These are phyloP conservation scores for Gambusia holbrooki DNA, from an alignment of 2,113 vertebrate species.

Conservation along the genomic window DNA sequence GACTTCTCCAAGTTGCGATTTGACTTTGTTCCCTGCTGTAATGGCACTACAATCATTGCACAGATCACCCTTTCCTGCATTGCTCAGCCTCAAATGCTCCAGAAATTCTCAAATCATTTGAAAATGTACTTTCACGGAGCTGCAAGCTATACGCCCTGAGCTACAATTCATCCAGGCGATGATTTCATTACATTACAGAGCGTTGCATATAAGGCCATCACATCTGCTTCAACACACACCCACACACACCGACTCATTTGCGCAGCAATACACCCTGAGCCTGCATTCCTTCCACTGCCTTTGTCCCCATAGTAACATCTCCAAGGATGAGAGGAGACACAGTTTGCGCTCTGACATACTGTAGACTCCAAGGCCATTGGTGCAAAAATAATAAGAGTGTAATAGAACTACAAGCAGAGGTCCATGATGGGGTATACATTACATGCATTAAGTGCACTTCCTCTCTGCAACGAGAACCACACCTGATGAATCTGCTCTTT, in stretches of 20 bases:
- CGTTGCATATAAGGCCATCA: conserved; percentile 42
- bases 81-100: conserved; percentile 45
- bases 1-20: conserved; percentile 31
- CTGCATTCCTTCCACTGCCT: conserved; percentile 39
- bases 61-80: conserved; percentile 50
- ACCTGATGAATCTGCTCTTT: neutral
- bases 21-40: conserved; percentile 19
- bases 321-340: conserved; percentile 20
- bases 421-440: neutral
- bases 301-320: conserved; percentile 34
- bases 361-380: neutral
- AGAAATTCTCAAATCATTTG: conserved; percentile 59
- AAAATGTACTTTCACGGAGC: conserved; percentile 52
- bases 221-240: conserved; percentile 47
- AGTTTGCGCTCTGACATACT: neutral
- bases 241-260: conserved; percentile 35
- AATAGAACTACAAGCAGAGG: neutral
- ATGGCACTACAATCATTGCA: conserved; percentile 56
- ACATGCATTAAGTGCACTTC: conserved; percentile 2
- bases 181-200: conserved; percentile 55
- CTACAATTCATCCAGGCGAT: conserved; percentile 48
- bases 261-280: conserved; percentile 44
- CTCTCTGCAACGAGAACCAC: conserved; percentile 2
- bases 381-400: neutral
- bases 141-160: conserved; percentile 29